Percentiles rank a stretch among this genome's conserved stretches.
phyloP scores from a whole-genome alignment of 2,888 invertebrate species.

The Agriopis marginaria region DNA sequence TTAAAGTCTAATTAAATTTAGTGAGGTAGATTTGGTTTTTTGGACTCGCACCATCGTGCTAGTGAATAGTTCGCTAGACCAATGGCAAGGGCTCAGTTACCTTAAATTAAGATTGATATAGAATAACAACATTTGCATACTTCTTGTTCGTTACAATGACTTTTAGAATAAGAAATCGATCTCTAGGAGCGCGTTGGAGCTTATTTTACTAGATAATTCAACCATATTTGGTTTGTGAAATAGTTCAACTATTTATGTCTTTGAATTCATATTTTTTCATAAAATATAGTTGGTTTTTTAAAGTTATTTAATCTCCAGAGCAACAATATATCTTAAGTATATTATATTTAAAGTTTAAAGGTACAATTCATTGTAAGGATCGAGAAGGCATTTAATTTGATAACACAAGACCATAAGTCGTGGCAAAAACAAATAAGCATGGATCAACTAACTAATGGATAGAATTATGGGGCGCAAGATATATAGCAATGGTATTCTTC shows the following conservation, averaged over 20 bases:
- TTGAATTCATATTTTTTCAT: slow-evolving; percentile 9
- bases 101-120: slow-evolving; percentile 41
- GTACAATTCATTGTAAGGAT: slow-evolving; percentile 30
- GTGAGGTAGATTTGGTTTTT: slow-evolving; percentile 37
- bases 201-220: slow-evolving; percentile 19
- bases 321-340: background rate
- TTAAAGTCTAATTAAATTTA: slow-evolving; percentile 35
- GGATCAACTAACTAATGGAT: background rate
- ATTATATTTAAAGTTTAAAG: background rate
- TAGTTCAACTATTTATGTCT: slow-evolving; percentile 22
- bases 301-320: slow-evolving; percentile 1
- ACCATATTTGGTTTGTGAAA: slow-evolving; percentile 21
- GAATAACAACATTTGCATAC: slow-evolving; percentile 39
- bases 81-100: slow-evolving; percentile 22
- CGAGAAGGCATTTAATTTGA: slow-evolving; percentile 12
- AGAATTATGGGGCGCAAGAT: background rate
- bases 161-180: slow-evolving; percentile 23
- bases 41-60: slow-evolving; percentile 26
- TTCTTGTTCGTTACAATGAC: slow-evolving; percentile 34
- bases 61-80: slow-evolving; percentile 10
- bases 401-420: slow-evolving; percentile 13
- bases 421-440: slow-evolving; percentile 13
- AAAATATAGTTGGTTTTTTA: slow-evolving; percentile 7
- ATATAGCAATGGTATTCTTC: background rate
- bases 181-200: slow-evolving; percentile 25